These are phyloP conservation scores for Ophonus ardosiacus DNA, from an alignment of 2,888 invertebrate genomes.

Conservation along the genomic window DNA sequence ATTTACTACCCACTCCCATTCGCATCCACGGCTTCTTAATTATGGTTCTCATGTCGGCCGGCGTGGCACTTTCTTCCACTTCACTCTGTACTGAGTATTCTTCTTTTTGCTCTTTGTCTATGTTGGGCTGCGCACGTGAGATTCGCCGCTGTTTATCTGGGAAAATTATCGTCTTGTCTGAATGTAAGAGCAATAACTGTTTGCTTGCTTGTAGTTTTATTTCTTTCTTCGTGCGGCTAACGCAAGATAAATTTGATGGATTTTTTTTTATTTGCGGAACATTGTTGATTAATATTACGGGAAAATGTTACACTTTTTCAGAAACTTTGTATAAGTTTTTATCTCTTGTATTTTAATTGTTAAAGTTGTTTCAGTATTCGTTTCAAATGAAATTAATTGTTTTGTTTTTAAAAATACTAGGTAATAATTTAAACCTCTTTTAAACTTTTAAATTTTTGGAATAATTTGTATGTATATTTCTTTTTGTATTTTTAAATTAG, in stretches of 20 bases:
- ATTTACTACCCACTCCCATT: neutral
- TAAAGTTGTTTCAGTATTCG: neutral
- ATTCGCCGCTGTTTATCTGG: slow-evolving; percentile 51
- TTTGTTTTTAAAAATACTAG: too few species aligned
- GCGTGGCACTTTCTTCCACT: neutral
- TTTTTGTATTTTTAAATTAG: too few species aligned
- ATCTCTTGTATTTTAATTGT: neutral
- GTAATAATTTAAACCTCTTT: too few species aligned
- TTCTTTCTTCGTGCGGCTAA: slow-evolving; percentile 12
- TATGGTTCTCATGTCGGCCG: slow-evolving; percentile 41
- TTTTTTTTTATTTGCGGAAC: slow-evolving; percentile 13
- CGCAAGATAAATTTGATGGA: slow-evolving; percentile 27
- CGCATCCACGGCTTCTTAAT: slow-evolving; percentile 14
- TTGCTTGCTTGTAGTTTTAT: slow-evolving; percentile 28
- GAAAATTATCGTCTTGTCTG: slow-evolving; percentile 54
- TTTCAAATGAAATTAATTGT: too few species aligned
- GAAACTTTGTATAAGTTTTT: neutral
- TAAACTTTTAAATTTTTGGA: too few species aligned
- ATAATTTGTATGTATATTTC: too few species aligned
- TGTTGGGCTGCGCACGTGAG: slow-evolving; percentile 42
- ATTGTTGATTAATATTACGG: neutral
- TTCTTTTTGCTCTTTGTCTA: slow-evolving; percentile 33
- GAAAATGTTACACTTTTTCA: neutral
- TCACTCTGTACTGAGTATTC: neutral
- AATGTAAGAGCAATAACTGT: slow-evolving; percentile 55